Percentiles rank a stretch among this genome's conserved stretches.
These are phyloP conservation scores for Eupeodes luniger DNA, from an alignment of 2,888 invertebrate genomes.

Conservation along the genomic window DNA sequence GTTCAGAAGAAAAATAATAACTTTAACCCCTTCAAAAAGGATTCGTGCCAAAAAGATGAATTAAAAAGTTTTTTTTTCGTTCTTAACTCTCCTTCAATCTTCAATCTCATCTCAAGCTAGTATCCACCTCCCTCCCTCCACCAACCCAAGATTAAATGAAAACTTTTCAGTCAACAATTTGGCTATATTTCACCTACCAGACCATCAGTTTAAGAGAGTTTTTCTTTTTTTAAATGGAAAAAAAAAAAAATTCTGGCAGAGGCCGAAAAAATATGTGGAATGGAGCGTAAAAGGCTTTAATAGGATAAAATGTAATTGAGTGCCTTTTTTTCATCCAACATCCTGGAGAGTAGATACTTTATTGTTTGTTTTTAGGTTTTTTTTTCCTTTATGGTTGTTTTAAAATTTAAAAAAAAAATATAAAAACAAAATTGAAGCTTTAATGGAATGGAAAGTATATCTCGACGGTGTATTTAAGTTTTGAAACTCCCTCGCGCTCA, in stretches of 20 bases:
- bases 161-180: constrained; percentile 71
- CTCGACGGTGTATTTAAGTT: constrained; percentile 14
- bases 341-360: constrained; percentile 40
- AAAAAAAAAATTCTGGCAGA: constrained; percentile 21
- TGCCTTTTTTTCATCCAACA: constrained; percentile 51
- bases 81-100: not conserved
- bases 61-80: constrained; percentile 38
- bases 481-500: not conserved
- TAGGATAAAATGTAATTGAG: constrained; percentile 69
- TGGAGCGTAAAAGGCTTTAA: constrained; percentile 59
- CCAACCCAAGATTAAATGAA: constrained; percentile 44
- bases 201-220: not conserved
- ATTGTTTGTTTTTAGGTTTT: constrained; percentile 42
- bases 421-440: constrained; percentile 13
- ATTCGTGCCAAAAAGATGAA: constrained; percentile 45
- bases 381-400: constrained; percentile 12
- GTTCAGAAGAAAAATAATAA: constrained; percentile 29
- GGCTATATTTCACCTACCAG: not conserved
- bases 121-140: no score
- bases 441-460: constrained; percentile 57
- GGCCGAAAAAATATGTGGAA: constrained; percentile 14
- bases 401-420: constrained; percentile 5
- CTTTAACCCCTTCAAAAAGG: not conserved
- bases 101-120: constrained; percentile 29
- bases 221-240: constrained; percentile 8